Conservation (phyloP, 2,113 vertebrate genomes). For the Rhombomys opimus region DNA sequence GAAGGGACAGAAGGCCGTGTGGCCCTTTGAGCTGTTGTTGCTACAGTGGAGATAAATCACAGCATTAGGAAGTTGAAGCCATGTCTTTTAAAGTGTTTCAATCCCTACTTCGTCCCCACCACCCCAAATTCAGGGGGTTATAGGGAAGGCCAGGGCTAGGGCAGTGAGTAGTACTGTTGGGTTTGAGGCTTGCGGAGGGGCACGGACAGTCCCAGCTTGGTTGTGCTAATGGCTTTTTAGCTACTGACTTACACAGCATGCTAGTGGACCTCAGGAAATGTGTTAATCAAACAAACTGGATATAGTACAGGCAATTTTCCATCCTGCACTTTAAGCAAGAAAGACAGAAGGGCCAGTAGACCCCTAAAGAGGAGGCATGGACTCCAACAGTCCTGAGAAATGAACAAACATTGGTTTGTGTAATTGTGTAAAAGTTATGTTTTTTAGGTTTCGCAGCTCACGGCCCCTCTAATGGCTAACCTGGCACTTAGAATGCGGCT, state of each 20-base stretch:
- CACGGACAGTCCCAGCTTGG: neutral
- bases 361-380: neutral
- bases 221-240: neutral
- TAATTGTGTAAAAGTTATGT: neutral
- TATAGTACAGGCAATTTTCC: neutral
- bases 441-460: constrained; percentile 28
- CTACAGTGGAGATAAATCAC: neutral
- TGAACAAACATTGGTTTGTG: neutral
- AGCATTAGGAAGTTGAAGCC: neutral
- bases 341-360: neutral
- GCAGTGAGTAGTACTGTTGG: no score
- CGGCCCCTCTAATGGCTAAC: neutral
- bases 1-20: neutral
- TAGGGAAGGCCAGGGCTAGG: neutral
- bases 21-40: neutral
- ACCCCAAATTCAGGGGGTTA: neutral
- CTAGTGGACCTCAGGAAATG: neutral
- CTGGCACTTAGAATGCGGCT: neutral
- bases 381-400: constrained; percentile 14
- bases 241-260: no score
- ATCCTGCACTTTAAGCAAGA: neutral
- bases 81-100: neutral
- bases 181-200: neutral
- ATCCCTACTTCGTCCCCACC: no score
- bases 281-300: neutral